Base-by-base conservation (phyloP, 2,888 invertebrate species). In the Lithophane semibrunnea region DNA sequence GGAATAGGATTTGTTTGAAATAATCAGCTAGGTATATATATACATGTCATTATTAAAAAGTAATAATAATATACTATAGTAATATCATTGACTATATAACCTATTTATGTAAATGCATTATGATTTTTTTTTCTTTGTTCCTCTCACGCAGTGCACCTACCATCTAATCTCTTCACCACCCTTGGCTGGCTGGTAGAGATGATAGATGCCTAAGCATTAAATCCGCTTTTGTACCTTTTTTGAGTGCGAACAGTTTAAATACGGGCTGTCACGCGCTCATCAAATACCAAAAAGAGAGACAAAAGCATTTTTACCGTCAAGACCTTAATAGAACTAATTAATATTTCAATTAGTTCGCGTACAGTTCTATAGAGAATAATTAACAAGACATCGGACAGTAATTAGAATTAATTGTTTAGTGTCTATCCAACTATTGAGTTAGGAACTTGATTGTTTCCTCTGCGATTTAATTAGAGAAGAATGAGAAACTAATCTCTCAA, bases 321-420 rank as follows among this genome's bases (percentile, higher is more conserved):
- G 47, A 56, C 52, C n/a, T 64, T 56, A 60, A 58, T 44, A 77
- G 61, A 64, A 72, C 64, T 76, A 72, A 79, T 86, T 79, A 75
- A 75, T 80, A 74, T 77, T 80, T 76, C 69, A 76, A 75, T 86
- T 77, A 79, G 65, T 68, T 47, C 54, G 67, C 66, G 72, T 65
- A 77, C 47, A 80, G 75, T 72, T 75, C 75, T 61, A 80, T 84
- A 68, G 75, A 71, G 70, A 75, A 79, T 79, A 80, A 86, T 83
- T 79, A 79, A 88, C 72, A 71, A 79, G 75, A 66, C 73, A 80
- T 73, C 58, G 58, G 69, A 56, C 71, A 52, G 71, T 80, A 80
- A 86, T 88, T 70, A 79, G 47, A 76, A 86, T 88, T 73, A 88
- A 86, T 86, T 86, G 74, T 71, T 80, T 67, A 77, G 78, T 83